Conservation (phyloP, 2,113 vertebrate species). For the Grallaria varia region DNA sequence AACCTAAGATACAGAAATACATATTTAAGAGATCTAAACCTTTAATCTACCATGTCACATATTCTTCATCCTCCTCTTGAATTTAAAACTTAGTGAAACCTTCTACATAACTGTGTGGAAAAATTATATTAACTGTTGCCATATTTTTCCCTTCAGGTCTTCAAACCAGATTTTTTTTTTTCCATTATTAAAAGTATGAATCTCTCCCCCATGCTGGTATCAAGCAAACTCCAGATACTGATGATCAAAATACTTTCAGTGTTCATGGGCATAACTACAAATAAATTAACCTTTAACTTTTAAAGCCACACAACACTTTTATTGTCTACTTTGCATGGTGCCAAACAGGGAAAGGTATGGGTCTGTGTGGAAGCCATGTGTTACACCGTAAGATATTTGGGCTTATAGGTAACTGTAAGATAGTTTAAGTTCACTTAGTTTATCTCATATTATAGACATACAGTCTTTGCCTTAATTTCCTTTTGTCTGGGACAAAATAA, state of each 20-base stretch:
- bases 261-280: not conserved
- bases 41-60: not conserved
- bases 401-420: not conserved
- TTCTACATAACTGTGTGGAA: not conserved
- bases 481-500: not conserved
- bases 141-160: not conserved
- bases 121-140: not conserved
- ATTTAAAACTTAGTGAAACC: not conserved
- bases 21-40: not conserved
- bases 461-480: not conserved
- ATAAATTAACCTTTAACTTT: constrained; percentile 10
- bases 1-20: not conserved
- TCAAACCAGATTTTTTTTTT: not conserved
- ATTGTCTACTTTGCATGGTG: not conserved
- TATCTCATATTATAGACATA: not conserved
- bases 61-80: not conserved
- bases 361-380: not conserved
- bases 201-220: not conserved
- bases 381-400: not conserved
- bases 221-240: not conserved
- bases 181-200: not conserved
- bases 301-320: not conserved
- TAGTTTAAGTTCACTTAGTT: not conserved
- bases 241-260: not conserved
- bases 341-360: not conserved